Evolutionary conservation across 1,140 invertebrate genomes (phyloP).

Genomic region (Hyles euphorbiae): DNA sequence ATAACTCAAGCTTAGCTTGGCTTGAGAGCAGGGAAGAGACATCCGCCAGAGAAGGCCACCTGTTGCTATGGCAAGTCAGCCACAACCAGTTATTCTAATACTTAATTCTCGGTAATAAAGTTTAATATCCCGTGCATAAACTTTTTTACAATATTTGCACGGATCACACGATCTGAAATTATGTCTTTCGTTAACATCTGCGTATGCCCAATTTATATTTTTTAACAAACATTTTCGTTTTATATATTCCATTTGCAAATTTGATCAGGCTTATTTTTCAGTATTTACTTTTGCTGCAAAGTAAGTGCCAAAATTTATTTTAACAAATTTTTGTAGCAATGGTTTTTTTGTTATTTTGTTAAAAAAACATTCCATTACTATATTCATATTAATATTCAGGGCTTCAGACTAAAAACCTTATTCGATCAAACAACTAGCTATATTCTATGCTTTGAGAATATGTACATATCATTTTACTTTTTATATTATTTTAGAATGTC

Average conservation of each 20-base stretch:
- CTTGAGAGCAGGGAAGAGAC: slow-evolving; percentile 20
- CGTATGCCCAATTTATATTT: slow-evolving; percentile 13
- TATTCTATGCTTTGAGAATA: no score
- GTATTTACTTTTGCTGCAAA: no score
- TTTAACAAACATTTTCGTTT: slow-evolving; percentile 10
- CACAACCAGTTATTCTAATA: slow-evolving; percentile 4
- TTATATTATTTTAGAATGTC: no score
- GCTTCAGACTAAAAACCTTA: no score
- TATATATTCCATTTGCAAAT: not conserved
- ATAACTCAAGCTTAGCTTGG: slow-evolving; percentile 47
- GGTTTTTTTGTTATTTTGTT: no score
- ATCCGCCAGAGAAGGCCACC: slow-evolving; percentile 29
- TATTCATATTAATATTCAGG: no score
- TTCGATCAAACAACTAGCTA: no score
- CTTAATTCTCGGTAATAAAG: slow-evolving; percentile 8
- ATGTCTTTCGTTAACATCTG: slow-evolving; percentile 12
- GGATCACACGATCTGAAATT: slow-evolving; percentile 14
- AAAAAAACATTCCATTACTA: no score
- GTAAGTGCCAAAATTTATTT: no score
- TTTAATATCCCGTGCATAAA: not conserved
- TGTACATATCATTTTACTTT: no score
- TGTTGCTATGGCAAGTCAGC: slow-evolving; percentile 44
- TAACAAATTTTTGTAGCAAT: no score
- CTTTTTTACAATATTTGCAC: slow-evolving; percentile 9
- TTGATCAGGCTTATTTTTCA: no score